A percentile compares a stretch with the other conserved stretches of the same genome.
Conservation (phyloP, 2,888 invertebrate genomes). For the Heliconius hortense region DNA sequence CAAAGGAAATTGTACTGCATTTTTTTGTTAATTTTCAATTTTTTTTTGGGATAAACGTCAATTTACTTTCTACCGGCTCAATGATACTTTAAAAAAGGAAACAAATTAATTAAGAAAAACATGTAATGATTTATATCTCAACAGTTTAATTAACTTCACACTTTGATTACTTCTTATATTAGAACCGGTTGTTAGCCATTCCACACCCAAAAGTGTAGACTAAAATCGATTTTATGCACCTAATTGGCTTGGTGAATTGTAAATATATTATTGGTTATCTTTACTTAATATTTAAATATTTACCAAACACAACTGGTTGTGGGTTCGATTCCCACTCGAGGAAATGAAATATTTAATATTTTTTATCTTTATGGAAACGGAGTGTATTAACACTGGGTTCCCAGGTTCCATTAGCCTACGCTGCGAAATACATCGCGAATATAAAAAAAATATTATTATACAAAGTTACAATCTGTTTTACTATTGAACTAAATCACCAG, state of each 20-base stretch:
- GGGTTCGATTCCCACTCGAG: too few species aligned
- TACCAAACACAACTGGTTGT: too few species aligned
- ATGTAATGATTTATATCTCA: neutral
- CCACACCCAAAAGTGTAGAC: neutral
- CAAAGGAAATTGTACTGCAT: too few species aligned
- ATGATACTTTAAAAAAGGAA: neutral
- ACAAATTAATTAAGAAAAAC: neutral
- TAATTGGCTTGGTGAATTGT: constrained; percentile 9
- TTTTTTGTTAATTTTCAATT: neutral
- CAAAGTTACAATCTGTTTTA: neutral
- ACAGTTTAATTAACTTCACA: constrained; percentile 15
- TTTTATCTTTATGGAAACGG: neutral
- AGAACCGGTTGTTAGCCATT: constrained; percentile 13
- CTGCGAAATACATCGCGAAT: neutral
- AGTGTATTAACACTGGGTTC: neutral
- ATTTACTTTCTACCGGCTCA: neutral
- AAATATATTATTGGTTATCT: neutral
- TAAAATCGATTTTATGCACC: constrained; percentile 7
- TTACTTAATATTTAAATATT: neutral
- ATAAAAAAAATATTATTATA: too few species aligned
- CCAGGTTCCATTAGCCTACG: neutral
- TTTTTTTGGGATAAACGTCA: neutral
- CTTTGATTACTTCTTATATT: neutral
- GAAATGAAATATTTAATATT: too few species aligned
- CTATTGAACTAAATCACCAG: constrained; percentile 5